phyloP scores from a whole-genome alignment of 2,113 vertebrate genomes.

The Agapornis roseicollis region DNA sequence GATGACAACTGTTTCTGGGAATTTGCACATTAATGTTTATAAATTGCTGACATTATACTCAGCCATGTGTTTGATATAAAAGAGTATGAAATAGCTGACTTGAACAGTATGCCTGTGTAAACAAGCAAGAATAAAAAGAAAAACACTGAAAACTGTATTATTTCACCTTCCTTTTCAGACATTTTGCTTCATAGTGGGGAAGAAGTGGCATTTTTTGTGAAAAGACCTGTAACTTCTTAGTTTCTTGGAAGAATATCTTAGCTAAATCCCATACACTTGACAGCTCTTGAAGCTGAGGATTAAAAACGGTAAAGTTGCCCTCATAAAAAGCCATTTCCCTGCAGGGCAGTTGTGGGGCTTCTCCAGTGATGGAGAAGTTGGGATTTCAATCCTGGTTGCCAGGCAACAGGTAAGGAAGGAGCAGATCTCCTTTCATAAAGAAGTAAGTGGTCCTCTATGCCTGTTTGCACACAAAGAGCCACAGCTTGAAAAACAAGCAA shows the following conservation, averaged over 20 bases:
- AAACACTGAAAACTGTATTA: not conserved
- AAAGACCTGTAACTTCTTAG: not conserved
- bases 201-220: not conserved
- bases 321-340: not conserved
- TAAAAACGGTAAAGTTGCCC: not conserved
- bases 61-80: not conserved
- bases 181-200: not conserved
- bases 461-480: not conserved
- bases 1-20: not conserved
- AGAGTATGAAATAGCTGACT: not conserved
- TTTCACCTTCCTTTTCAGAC: not conserved
- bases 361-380: not conserved
- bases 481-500: not conserved
- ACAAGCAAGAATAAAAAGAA: not conserved
- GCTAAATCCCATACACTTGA: not conserved
- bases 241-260: not conserved
- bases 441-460: not conserved
- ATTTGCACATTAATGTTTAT: not conserved
- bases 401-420: constrained; percentile 17
- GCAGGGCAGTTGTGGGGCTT: not conserved
- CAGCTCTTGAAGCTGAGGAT: not conserved
- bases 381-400: not conserved
- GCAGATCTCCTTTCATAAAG: not conserved
- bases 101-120: not conserved
- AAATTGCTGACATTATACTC: not conserved